Evolutionary conservation across 2,113 vertebrate species (phyloP).

Genomic region (Cavia porcellus): DNA sequence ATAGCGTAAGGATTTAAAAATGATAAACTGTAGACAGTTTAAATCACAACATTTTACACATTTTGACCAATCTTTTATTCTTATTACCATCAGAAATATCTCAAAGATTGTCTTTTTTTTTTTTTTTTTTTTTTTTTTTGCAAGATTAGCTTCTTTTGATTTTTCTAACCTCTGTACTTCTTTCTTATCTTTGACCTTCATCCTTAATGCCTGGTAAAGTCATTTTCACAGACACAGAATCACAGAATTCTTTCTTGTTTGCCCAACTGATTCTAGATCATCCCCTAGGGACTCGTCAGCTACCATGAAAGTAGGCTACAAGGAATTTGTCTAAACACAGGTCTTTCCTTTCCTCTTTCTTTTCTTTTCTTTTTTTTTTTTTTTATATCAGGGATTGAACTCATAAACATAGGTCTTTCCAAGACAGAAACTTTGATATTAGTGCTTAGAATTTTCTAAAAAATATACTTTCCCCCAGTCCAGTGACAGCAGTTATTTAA

Average conservation of each 20-base stretch:
- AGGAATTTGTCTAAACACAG: background rate
- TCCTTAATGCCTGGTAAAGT: background rate
- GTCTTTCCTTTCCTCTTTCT: background rate
- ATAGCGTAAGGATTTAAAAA: background rate
- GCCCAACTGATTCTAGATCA: background rate
- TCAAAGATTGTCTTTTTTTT: background rate
- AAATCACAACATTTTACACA: background rate
- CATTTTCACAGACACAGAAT: constrained; percentile 60
- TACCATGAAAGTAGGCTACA: background rate
- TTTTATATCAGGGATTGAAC: too few relatives aligned
- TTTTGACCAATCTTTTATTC: background rate
- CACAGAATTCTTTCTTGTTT: background rate
- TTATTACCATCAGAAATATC: background rate
- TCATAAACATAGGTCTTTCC: background rate
- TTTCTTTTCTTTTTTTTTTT: too few relatives aligned
- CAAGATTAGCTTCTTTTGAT: background rate
- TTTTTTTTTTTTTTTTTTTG: too few relatives aligned
- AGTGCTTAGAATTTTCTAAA: background rate
- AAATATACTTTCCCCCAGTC: background rate
- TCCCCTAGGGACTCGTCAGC: background rate
- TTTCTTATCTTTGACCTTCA: constrained; percentile 15
- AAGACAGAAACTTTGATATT: background rate
- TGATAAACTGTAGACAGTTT: background rate
- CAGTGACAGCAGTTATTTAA: background rate
- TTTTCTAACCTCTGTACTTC: background rate